Percentiles rank a stretch among this genome's conserved stretches.
These are phyloP conservation scores for Enhydra lutris DNA, from an alignment of 2,113 vertebrate species.

Conservation along the genomic window DNA sequence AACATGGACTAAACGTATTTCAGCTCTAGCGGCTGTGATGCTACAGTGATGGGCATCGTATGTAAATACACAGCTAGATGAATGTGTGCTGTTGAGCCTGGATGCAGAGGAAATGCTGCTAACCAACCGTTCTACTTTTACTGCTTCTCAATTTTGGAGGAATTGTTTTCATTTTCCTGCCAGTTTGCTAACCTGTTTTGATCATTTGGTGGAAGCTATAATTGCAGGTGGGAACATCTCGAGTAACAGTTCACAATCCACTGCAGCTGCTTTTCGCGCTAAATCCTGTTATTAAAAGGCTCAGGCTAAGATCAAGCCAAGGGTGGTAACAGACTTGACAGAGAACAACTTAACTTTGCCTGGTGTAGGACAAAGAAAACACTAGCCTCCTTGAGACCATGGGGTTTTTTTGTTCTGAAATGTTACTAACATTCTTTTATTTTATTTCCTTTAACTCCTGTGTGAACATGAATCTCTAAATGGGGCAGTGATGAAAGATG, in stretches of 20 bases:
- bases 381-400: constrained; percentile 4
- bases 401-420: constrained; percentile 41
- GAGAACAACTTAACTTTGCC: constrained; percentile 60
- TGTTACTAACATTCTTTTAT: constrained; percentile 31
- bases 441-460: background rate
- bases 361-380: constrained; percentile 24
- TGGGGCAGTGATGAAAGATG: background rate
- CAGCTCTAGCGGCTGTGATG: constrained; percentile 9
- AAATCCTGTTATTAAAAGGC: constrained; percentile 65
- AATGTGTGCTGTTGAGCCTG: background rate
- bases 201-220: constrained; percentile 68
- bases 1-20: constrained; percentile 55
- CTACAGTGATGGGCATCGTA: constrained; percentile 19
- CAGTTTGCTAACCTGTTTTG: constrained; percentile 66
- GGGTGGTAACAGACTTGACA: constrained; percentile 37
- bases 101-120: background rate
- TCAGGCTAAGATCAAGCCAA: constrained; percentile 64
- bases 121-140: background rate
- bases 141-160: constrained; percentile 10
- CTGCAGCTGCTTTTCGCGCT: constrained; percentile 46
- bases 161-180: constrained; percentile 72
- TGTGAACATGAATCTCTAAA: constrained; percentile 29
- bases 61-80: constrained; percentile 62
- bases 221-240: constrained; percentile 74
- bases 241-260: constrained; percentile 69